Base-by-base conservation (phyloP, 2,888 invertebrate genomes). In the Panzeria rudis region DNA sequence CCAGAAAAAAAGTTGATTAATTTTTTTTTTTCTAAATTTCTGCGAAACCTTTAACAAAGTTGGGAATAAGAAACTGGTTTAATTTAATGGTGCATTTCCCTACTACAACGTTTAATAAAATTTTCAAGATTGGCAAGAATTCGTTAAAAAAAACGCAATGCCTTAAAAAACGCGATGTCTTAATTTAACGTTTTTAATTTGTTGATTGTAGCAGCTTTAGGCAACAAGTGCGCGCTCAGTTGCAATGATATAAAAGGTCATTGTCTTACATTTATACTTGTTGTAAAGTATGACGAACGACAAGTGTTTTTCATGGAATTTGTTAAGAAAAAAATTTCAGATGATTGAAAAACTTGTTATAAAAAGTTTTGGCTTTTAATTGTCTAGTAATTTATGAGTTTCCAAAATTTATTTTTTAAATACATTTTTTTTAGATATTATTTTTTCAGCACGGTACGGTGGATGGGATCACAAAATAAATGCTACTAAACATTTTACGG, bases 41-140 rank as follows among this genome's bases (percentile, higher is more conserved):
- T 66, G 44, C 13, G 41, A 56, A 68, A 66, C 29, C 38, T 64
- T 76, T 61, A 35, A 50, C 25, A 23, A 56, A 32, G 44, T 13
- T 66, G 66, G 25, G 35, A 68, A 59, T 50, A 69, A 78, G 59
- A 25, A 71, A 78, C 77, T 9, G 32, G 77, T 78, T 69, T 4
- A 15, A 59, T 69, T 78, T 52, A 69, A 50, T 61, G 25, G 5
- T 47, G 23, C 25, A 20, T 44, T n/a, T n/a, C n/a, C n/a, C n/a
- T n/a, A n/a, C n/a, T n/a, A n/a, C n/a, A n/a, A n/a, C n/a, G n/a
- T n/a, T n/a, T n/a, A n/a, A n/a, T n/a, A n/a, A n/a, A 29, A 5
- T 29, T 50, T 50, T 50, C n/a, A 17, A 41, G 17, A 54, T 41
- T 52, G 52, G 5, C 61, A 20, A 20, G 23, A 52, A 38, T 52